Evolutionary conservation across 2,888 invertebrate genomes (phyloP), one percentile per base, ranked within the genome.

Genomic region (Chrysina gloriosa): DNA sequence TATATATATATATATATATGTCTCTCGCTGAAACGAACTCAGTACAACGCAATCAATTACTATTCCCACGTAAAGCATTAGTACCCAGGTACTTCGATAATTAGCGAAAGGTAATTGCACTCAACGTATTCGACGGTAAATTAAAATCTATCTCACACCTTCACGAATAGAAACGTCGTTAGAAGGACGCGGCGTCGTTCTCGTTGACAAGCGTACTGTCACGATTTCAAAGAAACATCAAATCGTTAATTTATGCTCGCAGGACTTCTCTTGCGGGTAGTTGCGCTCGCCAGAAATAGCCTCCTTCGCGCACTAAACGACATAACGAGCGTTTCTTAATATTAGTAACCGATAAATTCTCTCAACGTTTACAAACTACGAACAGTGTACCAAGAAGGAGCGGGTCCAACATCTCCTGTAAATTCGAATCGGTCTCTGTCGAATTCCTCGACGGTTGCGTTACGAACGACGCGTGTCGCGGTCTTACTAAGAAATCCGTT

Each of bases 221-320:
- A 27, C 9, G 42, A 42, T 42, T 61, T 61, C 58, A 61, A 61
- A 61, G 58, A 61, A 61, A 61, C 58, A 61, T 45, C 58, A 42
- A 61, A 42, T 29, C 45, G 58, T 61, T 61, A 61, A 61, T 42
- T 56, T 61, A 42, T 27, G 42, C n/a, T 23, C 39, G 39, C 7
- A 31, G 6, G 16, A 21, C 31, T 50, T 6, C n/a, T n/a, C 11
- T 31, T 31, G 31, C 31, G n/a, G 5, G 9, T 19, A 31, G 14
- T 29, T 25, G 16, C 42, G 27, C 29, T 61, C 9, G 11, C 58
- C 58, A 25, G 16, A 61, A 61, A 61, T 61, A 61, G 42, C 58
- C 31, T 31, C 29, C 31, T 7, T n/a, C 5, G 23, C 48, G 25
- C n/a, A n/a, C 48, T 52, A 31, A 52, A 31, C 58, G 58, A 36